A percentile compares a stretch with the other conserved stretches of the same genome.
Evolutionary conservation across 2,888 invertebrate species (phyloP).

Genomic region (Ornithoptera priamus): DNA sequence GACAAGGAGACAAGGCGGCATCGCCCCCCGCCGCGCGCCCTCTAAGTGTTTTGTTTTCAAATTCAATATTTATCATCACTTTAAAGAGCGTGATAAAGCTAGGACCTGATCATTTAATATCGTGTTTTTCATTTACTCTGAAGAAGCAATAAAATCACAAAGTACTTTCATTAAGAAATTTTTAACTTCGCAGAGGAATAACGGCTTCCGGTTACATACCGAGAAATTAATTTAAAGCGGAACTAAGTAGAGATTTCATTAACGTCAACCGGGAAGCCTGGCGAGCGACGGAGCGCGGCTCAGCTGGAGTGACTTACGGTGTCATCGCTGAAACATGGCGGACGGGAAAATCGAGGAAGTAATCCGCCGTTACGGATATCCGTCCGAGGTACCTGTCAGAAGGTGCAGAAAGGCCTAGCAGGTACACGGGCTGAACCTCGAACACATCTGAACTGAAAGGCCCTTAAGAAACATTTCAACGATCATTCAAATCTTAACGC

Average conservation of each 20-base stretch:
- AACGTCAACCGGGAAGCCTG: slow-evolving; percentile 18
- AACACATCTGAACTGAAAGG: too few species aligned
- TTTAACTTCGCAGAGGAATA: slow-evolving; percentile 17
- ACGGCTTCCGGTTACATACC: slow-evolving; percentile 12
- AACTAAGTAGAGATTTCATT: slow-evolving; percentile 23
- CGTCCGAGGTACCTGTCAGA: too few species aligned
- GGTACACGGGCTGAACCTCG: too few species aligned
- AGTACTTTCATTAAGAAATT: slow-evolving; percentile 13
- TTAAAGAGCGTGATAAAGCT: too few species aligned
- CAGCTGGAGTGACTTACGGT: slow-evolving; percentile 8
- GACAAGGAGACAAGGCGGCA: too few species aligned
- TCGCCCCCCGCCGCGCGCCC: too few species aligned
- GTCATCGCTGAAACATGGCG: background rate
- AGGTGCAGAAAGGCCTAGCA: too few species aligned
- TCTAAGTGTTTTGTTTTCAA: too few species aligned
- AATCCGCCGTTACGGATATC: background rate
- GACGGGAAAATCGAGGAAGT: background rate
- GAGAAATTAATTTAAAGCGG: slow-evolving; percentile 22
- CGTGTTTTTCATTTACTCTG: background rate
- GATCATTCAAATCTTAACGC: too few species aligned
- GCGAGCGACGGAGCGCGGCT: background rate
- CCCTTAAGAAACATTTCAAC: too few species aligned
- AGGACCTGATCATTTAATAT: too few species aligned
- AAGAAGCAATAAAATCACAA: background rate
- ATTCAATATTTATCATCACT: too few species aligned